Evolutionary conservation across 2,888 invertebrate genomes (phyloP).

Genomic region (Pediacus dermestoides): DNA sequence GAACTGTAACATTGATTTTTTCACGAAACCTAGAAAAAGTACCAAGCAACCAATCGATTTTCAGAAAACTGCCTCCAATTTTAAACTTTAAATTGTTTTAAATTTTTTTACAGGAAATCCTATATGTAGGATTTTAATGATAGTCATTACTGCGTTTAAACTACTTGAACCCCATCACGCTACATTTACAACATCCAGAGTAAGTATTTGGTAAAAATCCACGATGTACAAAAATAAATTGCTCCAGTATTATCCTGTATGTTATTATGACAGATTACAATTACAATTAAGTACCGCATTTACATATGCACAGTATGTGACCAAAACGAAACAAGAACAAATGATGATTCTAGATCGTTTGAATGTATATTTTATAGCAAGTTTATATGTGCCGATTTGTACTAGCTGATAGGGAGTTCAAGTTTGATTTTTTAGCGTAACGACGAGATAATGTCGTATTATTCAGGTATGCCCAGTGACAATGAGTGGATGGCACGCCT

Average conservation of each 20-base stretch:
- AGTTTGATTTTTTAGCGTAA: conserved; percentile 32
- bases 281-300: conserved; percentile 27
- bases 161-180: no score
- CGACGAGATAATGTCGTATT: conserved; percentile 44
- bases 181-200: no score
- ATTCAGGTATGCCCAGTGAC: conserved; percentile 48
- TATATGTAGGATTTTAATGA: no score
- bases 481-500: conserved; percentile 48
- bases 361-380: conserved; percentile 10
- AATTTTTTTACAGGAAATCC: no score
- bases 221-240: conserved; percentile 1
- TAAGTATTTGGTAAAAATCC: background rate
- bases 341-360: conserved; percentile 11
- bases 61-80: no score
- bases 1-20: no score
- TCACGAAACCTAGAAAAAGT: no score
- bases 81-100: no score
- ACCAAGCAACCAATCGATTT: no score
- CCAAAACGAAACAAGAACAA: conserved; percentile 18
- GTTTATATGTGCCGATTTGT: conserved; percentile 14
- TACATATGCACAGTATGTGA: conserved; percentile 28
- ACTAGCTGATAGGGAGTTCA: conserved; percentile 19
- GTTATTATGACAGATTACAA: conserved; percentile 26
- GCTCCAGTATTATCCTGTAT: conserved; percentile 12
- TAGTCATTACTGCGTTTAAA: no score